These are phyloP conservation scores for Isotomurus palustris DNA, from an alignment of 2,888 invertebrate species.

Conservation along the genomic window DNA sequence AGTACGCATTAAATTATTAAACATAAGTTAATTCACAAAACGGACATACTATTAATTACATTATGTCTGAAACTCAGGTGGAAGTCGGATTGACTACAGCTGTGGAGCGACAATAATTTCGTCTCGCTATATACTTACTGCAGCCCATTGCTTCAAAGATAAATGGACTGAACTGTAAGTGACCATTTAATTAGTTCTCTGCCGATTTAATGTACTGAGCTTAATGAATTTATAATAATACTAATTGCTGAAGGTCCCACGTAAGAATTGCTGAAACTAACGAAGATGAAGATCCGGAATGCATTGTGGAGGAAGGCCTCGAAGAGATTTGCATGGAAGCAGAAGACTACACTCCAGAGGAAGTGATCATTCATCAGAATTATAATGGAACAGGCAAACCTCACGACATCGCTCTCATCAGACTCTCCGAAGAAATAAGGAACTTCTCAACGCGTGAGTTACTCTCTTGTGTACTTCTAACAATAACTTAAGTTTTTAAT, in stretches of 20 bases:
- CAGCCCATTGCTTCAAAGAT: conserved; percentile 38
- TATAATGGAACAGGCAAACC: conserved; percentile 61
- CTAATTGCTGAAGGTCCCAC: not conserved
- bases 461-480: no score
- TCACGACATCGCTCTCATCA: conserved; percentile 68
- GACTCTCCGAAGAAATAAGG: conserved; percentile 56
- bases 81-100: conserved; percentile 16
- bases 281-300: conserved; percentile 31
- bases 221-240: not conserved
- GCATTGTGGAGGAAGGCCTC: conserved; percentile 19
- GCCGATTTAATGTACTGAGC: not conserved
- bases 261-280: conserved; percentile 34
- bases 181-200: not conserved
- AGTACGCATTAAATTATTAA: conserved; percentile 11
- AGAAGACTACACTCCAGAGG: conserved; percentile 60
- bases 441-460: conserved; percentile 51
- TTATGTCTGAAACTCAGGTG: not conserved
- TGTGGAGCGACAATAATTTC: conserved; percentile 35
- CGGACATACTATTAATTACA: no score
- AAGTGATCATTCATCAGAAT: conserved; percentile 61
- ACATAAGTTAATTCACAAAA: not conserved
- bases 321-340: conserved; percentile 45
- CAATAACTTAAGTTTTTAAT: no score
- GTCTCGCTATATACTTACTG: not conserved
- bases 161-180: conserved; percentile 24